Conservation (phyloP, 2,888 invertebrate genomes). For the Liodrosophila aerea region DNA sequence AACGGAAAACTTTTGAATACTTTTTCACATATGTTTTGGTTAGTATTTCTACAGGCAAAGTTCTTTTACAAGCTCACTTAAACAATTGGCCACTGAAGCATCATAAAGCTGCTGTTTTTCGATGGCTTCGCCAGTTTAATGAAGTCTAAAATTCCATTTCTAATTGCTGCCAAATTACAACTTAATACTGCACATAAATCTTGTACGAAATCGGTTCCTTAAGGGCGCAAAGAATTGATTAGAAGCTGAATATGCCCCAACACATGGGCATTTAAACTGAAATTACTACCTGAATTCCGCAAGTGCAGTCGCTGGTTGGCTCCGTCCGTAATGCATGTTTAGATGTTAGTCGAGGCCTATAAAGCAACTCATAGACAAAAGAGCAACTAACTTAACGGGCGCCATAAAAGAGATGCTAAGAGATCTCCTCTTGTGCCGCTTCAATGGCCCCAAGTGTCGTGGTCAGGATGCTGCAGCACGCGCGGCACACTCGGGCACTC, state of each 20-base stretch:
- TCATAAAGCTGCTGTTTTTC: not conserved
- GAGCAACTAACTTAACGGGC: slow-evolving; percentile 56
- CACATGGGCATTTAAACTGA: slow-evolving; percentile 61
- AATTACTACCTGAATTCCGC: slow-evolving; percentile 78
- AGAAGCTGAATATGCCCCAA: slow-evolving; percentile 48
- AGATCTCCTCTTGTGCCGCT: slow-evolving; percentile 49
- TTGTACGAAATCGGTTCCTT: slow-evolving; percentile 23
- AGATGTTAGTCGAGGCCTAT: slow-evolving; percentile 24
- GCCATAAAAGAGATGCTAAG: slow-evolving; percentile 53
- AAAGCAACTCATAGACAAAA: slow-evolving; percentile 72
- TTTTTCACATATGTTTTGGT: too few relatives aligned
- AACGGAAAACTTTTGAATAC: too few relatives aligned
- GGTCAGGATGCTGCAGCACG: slow-evolving; percentile 64
- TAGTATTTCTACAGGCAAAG: not conserved
- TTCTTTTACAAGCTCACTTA: not conserved
- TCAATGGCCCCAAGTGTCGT: slow-evolving; percentile 66
- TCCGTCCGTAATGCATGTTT: too few relatives aligned
- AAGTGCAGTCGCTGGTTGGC: slow-evolving; percentile 30
- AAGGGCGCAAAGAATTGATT: slow-evolving; percentile 55
- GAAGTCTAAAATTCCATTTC: slow-evolving; percentile 41
- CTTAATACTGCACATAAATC: slow-evolving; percentile 46
- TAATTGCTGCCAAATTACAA: slow-evolving; percentile 54
- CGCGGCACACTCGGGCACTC: slow-evolving; percentile 28
- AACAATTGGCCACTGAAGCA: too few relatives aligned
- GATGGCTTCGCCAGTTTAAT: slow-evolving; percentile 24